These are phyloP conservation scores for Mus pahari DNA, from an alignment of 2,113 vertebrate species.

Conservation along the genomic window DNA sequence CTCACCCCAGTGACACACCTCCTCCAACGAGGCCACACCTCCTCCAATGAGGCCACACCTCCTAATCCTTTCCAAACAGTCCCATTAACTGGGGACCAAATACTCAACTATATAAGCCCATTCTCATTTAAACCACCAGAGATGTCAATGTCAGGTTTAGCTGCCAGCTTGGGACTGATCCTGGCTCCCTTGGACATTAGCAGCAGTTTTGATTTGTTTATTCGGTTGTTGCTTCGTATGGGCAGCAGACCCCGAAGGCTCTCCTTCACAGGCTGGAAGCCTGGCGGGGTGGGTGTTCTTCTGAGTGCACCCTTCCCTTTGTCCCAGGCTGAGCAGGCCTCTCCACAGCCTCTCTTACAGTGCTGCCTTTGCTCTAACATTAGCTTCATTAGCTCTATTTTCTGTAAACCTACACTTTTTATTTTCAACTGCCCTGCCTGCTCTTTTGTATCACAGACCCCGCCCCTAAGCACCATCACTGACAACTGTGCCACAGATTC, in stretches of 20 bases:
- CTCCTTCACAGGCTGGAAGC: not conserved
- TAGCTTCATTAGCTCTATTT: not conserved
- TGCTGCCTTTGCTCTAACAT: not conserved
- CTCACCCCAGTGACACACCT: not conserved
- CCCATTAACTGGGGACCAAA: not conserved
- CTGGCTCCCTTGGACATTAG: not conserved
- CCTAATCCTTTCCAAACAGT: not conserved
- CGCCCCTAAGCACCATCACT: not conserved
- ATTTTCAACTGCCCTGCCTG: not conserved
- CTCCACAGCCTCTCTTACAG: not conserved
- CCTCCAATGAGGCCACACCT: not conserved
- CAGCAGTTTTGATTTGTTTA: not conserved
- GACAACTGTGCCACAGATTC: not conserved
- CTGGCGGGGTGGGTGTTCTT: not conserved
- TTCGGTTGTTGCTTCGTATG: not conserved
- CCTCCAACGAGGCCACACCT: not conserved
- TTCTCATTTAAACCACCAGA: not conserved
- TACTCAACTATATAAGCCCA: not conserved
- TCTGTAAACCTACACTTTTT: not conserved
- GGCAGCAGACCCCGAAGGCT: not conserved
- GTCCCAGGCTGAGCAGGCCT: not conserved
- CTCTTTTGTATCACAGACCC: not conserved
- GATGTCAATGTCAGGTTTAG: not conserved
- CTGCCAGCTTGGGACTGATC: not conserved
- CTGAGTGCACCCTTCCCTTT: not conserved